phyloP scores from a whole-genome alignment of 92 coral and sea anemone species.

The Paramuricea clavata region DNA sequence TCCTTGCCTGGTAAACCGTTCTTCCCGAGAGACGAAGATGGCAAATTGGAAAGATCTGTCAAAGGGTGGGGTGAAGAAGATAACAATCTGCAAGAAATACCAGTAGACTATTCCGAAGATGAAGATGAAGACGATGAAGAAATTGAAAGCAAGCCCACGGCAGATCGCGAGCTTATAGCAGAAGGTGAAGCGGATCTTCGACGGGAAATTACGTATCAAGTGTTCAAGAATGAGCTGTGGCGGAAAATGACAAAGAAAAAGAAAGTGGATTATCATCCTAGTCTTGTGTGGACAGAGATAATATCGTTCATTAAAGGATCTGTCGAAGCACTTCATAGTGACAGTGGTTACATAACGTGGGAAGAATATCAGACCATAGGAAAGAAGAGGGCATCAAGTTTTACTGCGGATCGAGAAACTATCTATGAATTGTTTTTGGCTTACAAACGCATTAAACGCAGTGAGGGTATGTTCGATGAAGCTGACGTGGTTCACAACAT shows the following conservation, averaged over 20 bases:
- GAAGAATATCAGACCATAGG: constrained; percentile 87
- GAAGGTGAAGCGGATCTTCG: constrained; percentile 68
- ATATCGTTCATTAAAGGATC: constrained; percentile 97
- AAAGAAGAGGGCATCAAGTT: constrained; percentile 90
- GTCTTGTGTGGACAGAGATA: constrained; percentile 97
- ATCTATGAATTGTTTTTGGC: constrained; percentile 75
- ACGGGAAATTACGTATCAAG: constrained; percentile 90
- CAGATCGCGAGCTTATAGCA: constrained; percentile 37
- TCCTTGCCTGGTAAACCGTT: constrained; percentile 84
- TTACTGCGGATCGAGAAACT: constrained; percentile 82
- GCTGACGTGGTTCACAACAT: constrained; percentile 88
- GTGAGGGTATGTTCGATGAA: constrained; percentile 88
- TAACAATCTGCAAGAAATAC: constrained; percentile 75
- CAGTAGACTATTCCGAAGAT: constrained; percentile 75
- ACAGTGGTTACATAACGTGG: constrained; percentile 70
- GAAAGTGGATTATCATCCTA: constrained; percentile 85
- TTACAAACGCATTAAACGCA: constrained; percentile 73
- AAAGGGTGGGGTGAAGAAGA: constrained; percentile 98
- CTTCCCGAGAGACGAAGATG: constrained; percentile 82
- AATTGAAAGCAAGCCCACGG: constrained; percentile 39
- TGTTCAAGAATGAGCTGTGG: constrained; percentile 88
- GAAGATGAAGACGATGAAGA: constrained; percentile 69
- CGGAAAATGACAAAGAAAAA: constrained; percentile 80
- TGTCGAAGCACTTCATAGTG: constrained; percentile 80
- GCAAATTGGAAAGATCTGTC: constrained; percentile 76